These are phyloP conservation scores for Intellagama lesueurii DNA, from an alignment of 2,797 vertebrate genomes.

Conservation along the genomic window DNA sequence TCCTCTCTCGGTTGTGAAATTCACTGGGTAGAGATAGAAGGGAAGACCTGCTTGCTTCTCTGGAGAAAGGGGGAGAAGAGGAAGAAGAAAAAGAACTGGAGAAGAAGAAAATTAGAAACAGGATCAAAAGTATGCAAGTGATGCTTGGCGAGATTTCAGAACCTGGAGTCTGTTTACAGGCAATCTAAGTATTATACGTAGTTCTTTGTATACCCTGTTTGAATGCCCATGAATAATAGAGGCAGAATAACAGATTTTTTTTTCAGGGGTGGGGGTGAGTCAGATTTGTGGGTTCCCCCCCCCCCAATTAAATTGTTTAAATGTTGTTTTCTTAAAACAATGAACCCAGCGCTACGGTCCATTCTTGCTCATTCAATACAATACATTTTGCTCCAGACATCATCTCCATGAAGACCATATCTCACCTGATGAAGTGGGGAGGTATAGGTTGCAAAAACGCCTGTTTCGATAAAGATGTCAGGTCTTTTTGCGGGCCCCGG, in stretches of 20 bases:
- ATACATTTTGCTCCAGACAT: no score
- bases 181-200: background rate
- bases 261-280: background rate
- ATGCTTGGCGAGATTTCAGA: background rate
- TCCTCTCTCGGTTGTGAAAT: background rate
- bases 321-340: no score
- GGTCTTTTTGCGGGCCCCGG: background rate
- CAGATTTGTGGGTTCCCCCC: no score
- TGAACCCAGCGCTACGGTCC: no score
- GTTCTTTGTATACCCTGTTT: background rate
- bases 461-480: background rate
- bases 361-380: no score
- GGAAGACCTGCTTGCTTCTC: no score
- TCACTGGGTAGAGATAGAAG: background rate
- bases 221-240: background rate
- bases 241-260: background rate
- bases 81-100: background rate
- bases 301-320: no score
- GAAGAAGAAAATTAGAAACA: background rate
- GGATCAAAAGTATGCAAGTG: background rate
- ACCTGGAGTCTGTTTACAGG: background rate
- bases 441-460: background rate
- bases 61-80: no score
- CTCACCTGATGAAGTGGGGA: conserved; percentile 16
- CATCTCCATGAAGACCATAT: conserved; percentile 20